Evolutionary conservation across 2,113 vertebrate species (phyloP).

Genomic region (Cavia porcellus): DNA sequence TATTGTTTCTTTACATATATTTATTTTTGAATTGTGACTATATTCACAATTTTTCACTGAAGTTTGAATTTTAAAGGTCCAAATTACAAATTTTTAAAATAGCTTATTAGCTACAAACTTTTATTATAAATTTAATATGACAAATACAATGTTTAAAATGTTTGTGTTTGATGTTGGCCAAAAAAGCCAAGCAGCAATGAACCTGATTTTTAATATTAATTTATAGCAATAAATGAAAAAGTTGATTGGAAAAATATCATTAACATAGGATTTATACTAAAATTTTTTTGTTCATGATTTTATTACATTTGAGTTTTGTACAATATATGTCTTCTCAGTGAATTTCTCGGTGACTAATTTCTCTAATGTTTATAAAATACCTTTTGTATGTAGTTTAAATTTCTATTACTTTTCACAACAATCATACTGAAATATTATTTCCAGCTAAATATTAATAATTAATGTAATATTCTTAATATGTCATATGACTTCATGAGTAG

Average conservation of each 20-base stretch:
- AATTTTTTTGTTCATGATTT: neutral
- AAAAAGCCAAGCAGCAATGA: neutral
- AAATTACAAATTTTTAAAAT: constrained; percentile 2
- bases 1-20: neutral
- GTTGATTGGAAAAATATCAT: neutral
- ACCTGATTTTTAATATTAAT: neutral
- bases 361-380: neutral
- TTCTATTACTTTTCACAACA: neutral
- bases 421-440: constrained; percentile 19
- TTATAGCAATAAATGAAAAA: constrained; percentile 10
- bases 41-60: constrained; percentile 18
- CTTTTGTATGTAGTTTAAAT: neutral
- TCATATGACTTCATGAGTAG: neutral
- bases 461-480: constrained; percentile 41
- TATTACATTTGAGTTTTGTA: neutral
- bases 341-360: constrained; percentile 14
- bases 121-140: neutral
- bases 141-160: neutral
- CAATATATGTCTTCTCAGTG: neutral
- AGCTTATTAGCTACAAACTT: neutral
- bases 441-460: constrained; percentile 51
- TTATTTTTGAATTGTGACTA: neutral
- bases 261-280: neutral
- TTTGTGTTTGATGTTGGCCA: neutral
- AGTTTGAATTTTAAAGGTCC: neutral